Base-by-base conservation (phyloP, 2,888 invertebrate genomes). In the Magallana nippona region DNA sequence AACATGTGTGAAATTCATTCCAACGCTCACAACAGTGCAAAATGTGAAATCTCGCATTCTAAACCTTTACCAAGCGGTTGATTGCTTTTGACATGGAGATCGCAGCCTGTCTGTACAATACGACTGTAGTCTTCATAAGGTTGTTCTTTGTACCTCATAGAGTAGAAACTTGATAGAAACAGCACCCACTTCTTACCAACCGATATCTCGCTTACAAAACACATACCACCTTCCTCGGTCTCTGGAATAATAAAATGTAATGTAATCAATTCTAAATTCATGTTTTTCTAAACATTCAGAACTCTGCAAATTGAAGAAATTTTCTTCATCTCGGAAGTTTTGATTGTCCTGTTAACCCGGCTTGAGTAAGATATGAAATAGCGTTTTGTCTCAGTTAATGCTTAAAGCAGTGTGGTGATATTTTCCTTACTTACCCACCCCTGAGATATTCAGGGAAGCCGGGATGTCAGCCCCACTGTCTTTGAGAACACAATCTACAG, bases 91-190 rank as follows among this genome's bases (percentile, higher is more conserved):
- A 19, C 78, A 15, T 2, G 3, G 19, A 78, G 56, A 17, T 22
- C 78, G 55, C 78, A 78, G n/a, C n/a, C 78, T 55, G n/a, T 78
- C 13, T 56, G 44, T 55, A 78, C n/a, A 27, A 71, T 71, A 17
- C 55, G 11, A 55, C 10, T 56, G 19, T 78, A 55, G 11, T 55
- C 78, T 19, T 19, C 78, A 19, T 5, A 55, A 11, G 44, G 2
- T 19, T 55, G n/a, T 10, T 78, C 78, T 55, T 78, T 55, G 78
- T 55, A 78, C 19, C 78, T 78, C 56, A 56, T 55, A 55, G 55
- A 22, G 22, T 78, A 78, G 55, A 19, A 55, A 19, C 55, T 19
- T 1, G 55, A 55, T 55, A 78, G 55, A 55, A 78, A 78, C 10
- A 78, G 55, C 55, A 78, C 78, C 44, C 10, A 78, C 56, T 78